Evolutionary conservation across 2,113 vertebrate genomes (phyloP), one percentile per base, ranked within the genome.

Genomic region (Nicator chloris): DNA sequence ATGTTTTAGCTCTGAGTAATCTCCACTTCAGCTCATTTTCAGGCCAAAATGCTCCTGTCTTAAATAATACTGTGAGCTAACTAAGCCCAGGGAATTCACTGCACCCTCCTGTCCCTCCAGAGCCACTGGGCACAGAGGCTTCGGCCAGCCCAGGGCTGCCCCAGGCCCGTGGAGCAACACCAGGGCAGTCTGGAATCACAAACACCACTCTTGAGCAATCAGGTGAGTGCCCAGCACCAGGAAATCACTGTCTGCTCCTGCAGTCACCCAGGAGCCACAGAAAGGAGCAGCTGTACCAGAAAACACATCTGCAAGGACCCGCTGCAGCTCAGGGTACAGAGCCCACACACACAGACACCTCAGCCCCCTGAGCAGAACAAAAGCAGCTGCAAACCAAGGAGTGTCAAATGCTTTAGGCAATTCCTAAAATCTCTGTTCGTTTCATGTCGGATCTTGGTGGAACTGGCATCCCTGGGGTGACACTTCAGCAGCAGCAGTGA

Each of bases 321-420:
- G 53, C 39, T 51, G 54, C 16, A 23, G 27, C 51, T 39, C 63
- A 11, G 59, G 17, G 27, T 10, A 2, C 65, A 35, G 20, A 28
- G 51, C 42, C 39, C 59, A 11, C 10, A 30, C 20, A 40, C 8
- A 37, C 11, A 37, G n/a, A 40, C 23, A 27, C 37, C 70, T 13
- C 7, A 10, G 20, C 1, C 19, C 80, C 54, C 53, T 3, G 42
- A 40, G 75, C 0, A 61, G 44, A 45, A 12, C 5, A 47, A 44
- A 39, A 2, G 16, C 56, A 24, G 35, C 22, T 61, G 57, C 78
- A 47, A 21, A 19, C 6, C 8, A 35, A 28, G 53, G 5, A 20
- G 0, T 23, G 27, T 1, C 4, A 33, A 44, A 26, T 5, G 16
- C 1, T 16, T 68, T 3, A 17, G 75, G 6, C 19, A n/a, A 50